Evolutionary conservation across 2,113 vertebrate genomes (phyloP).

Genomic region (Hydrolagus affinis): DNA sequence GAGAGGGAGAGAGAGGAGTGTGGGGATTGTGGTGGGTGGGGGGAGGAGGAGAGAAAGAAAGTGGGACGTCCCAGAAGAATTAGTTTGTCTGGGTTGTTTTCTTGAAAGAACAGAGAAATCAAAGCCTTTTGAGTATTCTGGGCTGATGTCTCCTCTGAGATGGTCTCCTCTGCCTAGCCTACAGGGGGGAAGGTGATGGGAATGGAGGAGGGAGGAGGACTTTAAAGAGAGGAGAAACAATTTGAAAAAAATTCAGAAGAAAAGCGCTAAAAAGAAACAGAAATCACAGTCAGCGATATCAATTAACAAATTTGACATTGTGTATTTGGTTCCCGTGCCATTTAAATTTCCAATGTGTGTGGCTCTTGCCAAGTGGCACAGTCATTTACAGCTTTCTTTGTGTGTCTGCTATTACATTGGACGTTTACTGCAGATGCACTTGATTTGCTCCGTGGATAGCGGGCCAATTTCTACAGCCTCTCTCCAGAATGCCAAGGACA

Average conservation of each 20-base stretch:
- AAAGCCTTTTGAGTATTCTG: not conserved
- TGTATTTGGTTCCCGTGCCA: slow-evolving; percentile 19
- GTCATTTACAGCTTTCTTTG: slow-evolving; percentile 20
- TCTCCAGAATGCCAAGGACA: slow-evolving; percentile 8
- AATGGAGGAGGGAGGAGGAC: too few species aligned
- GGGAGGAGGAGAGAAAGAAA: too few species aligned
- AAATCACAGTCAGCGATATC: not conserved
- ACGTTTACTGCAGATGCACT: not conserved
- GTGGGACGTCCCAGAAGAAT: too few species aligned
- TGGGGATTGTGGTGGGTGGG: too few species aligned
- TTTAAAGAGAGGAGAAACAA: not conserved
- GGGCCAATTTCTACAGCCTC: slow-evolving; percentile 2
- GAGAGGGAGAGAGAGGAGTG: too few species aligned
- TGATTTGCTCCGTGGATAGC: not conserved
- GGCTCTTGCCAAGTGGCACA: slow-evolving; percentile 7
- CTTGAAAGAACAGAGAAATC: not conserved
- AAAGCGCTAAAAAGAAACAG: too few species aligned
- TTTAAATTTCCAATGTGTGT: not conserved
- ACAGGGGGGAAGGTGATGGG: too few species aligned
- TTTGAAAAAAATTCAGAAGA: not conserved
- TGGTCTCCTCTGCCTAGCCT: too few species aligned
- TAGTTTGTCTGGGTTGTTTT: too few species aligned
- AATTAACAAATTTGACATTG: slow-evolving; percentile 2
- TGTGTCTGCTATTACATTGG: slow-evolving; percentile 27
- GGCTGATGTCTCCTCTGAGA: not conserved